phyloP scores from a whole-genome alignment of 2,888 invertebrate genomes.

The Morpho achilles region DNA sequence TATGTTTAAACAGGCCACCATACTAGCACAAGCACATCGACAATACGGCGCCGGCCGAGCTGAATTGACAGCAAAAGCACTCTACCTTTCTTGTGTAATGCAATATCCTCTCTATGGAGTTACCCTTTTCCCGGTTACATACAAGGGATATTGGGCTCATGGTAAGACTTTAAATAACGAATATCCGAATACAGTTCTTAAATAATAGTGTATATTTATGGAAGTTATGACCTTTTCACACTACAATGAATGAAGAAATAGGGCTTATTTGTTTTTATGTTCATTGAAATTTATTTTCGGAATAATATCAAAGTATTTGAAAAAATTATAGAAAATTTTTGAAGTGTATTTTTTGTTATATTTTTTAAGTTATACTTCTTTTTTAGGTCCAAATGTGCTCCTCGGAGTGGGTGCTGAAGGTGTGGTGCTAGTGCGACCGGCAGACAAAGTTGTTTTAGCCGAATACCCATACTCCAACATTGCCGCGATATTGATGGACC shows the following conservation, averaged over 20 bases:
- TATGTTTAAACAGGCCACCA: constrained; percentile 78
- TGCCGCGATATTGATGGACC: constrained; percentile 93
- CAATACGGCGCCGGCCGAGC: constrained; percentile 96
- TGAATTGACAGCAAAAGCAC: constrained; percentile 94
- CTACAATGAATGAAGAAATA: too few relatives aligned
- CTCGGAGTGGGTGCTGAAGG: constrained; percentile 95
- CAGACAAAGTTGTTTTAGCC: constrained; percentile 94
- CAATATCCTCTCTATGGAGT: constrained; percentile 96
- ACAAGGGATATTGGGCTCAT: constrained; percentile 96
- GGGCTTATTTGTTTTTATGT: too few relatives aligned
- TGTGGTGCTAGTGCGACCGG: constrained; percentile 92
- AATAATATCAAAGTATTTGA: too few relatives aligned
- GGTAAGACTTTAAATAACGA: constrained; percentile 62
- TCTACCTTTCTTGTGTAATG: constrained; percentile 97
- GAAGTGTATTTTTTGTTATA: too few relatives aligned
- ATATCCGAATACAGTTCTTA: too few relatives aligned
- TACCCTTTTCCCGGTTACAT: constrained; percentile 92
- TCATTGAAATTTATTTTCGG: too few relatives aligned
- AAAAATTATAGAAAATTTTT: too few relatives aligned
- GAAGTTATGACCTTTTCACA: too few relatives aligned
- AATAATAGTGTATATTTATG: too few relatives aligned
- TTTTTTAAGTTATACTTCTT: background rate
- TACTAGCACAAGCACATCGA: constrained; percentile 91
- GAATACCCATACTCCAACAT: constrained; percentile 95
- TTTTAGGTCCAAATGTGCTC: constrained; percentile 77